These are phyloP conservation scores for Drosophila anomelani DNA, from an alignment of 2,888 invertebrate genomes.

Conservation along the genomic window DNA sequence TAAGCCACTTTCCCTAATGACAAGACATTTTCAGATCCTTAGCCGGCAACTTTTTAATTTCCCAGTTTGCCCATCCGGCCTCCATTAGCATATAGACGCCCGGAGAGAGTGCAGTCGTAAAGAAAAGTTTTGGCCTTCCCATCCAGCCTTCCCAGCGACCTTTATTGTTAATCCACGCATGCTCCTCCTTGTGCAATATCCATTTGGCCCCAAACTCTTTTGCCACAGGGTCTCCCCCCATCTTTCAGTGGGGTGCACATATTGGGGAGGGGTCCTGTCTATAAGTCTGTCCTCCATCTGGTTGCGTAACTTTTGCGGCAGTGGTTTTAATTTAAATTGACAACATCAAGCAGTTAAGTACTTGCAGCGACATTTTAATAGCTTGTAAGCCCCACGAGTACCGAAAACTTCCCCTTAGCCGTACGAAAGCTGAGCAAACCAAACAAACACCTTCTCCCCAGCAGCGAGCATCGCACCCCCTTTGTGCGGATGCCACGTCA, in stretches of 20 bases:
- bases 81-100: conserved; percentile 64
- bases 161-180: conserved; percentile 66
- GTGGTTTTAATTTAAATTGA: conserved; percentile 82
- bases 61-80: conserved; percentile 65
- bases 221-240: neutral
- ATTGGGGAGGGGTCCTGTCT: conserved; percentile 14
- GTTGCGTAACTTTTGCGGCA: conserved; percentile 72
- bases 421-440: conserved; percentile 32
- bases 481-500: conserved; percentile 57
- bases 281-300: conserved; percentile 49
- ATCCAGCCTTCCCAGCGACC: conserved; percentile 2
- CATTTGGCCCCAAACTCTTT: conserved; percentile 62
- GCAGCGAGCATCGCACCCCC: conserved; percentile 10
- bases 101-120: conserved; percentile 64
- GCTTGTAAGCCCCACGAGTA: conserved; percentile 80
- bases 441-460: conserved; percentile 29
- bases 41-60: conserved; percentile 62
- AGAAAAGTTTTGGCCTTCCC: conserved; percentile 54
- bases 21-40: conserved; percentile 40
- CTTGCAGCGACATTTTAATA: conserved; percentile 82
- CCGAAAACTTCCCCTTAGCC: conserved; percentile 47
- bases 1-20: conserved; percentile 46
- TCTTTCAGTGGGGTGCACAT: neutral
- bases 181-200: conserved; percentile 64
- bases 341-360: conserved; percentile 82